phyloP scores from a whole-genome alignment of 2,888 invertebrate genomes.

The Parasteatoda lunata region DNA sequence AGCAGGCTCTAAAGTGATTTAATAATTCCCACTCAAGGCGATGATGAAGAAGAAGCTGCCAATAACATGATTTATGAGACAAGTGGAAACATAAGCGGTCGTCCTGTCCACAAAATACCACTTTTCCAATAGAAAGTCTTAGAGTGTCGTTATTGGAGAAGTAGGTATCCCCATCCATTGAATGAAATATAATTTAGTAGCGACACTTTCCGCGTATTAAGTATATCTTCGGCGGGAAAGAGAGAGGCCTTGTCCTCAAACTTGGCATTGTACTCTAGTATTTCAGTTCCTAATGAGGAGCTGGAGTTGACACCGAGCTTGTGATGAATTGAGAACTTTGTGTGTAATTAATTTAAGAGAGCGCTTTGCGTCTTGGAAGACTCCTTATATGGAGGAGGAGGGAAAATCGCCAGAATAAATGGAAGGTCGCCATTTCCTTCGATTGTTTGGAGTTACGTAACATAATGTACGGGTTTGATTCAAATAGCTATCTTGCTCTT shows the following conservation, averaged over 20 bases:
- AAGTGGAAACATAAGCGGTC: neutral
- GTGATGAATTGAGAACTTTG: conserved; percentile 60
- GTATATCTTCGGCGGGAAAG: neutral
- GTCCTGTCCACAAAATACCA: neutral
- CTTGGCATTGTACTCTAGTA: conserved; percentile 30
- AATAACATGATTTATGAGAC: neutral
- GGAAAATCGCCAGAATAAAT: conserved; percentile 40
- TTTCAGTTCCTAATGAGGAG: conserved; percentile 44
- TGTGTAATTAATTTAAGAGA: conserved; percentile 62
- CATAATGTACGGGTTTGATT: no score
- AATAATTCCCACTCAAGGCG: neutral
- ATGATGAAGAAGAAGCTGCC: neutral
- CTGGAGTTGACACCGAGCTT: conserved; percentile 30
- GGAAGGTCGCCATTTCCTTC: conserved; percentile 17
- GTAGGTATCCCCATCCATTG: neutral
- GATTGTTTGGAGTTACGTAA: conserved; percentile 3
- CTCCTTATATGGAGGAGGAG: conserved; percentile 24
- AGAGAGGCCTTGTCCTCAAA: neutral
- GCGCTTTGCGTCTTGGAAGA: conserved; percentile 27
- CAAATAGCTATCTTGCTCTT: no score
- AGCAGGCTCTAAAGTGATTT: no score
- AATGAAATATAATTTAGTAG: conserved; percentile 27
- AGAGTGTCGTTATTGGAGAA: neutral
- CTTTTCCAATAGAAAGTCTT: neutral
- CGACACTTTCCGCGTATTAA: conserved; percentile 1